Evolutionary conservation across 2,113 vertebrate genomes (phyloP).

Genomic region (Pandion haliaetus): DNA sequence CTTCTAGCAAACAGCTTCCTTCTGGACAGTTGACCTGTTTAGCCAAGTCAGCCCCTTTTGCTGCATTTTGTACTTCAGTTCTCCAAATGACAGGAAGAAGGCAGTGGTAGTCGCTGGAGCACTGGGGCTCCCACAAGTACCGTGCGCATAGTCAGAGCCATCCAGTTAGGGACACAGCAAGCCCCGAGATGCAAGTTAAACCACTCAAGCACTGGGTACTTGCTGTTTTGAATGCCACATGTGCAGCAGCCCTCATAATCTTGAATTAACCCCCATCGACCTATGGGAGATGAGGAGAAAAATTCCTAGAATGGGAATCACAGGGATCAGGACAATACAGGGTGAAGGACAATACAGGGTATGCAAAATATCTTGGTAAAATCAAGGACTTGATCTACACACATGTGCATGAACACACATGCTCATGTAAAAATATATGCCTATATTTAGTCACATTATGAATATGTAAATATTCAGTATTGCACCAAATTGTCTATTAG

Average conservation of each 20-base stretch:
- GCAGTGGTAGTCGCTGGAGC: rapidly evolving
- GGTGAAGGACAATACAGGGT: background rate
- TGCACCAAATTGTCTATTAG: background rate
- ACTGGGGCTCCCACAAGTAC: background rate
- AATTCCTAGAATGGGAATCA: background rate
- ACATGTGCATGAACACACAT: background rate
- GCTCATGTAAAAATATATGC: background rate
- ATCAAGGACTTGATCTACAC: background rate
- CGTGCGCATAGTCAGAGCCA: background rate
- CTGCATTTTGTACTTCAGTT: background rate
- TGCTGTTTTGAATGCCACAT: background rate
- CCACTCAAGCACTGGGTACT: too few species aligned
- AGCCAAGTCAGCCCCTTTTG: background rate
- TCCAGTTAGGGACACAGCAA: background rate
- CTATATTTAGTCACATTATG: background rate
- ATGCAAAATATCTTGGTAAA: background rate
- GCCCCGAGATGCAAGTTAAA: background rate
- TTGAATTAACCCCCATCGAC: background rate
- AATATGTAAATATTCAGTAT: background rate
- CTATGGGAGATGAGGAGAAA: background rate
- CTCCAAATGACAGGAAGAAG: background rate
- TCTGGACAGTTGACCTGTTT: background rate
- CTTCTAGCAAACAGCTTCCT: background rate
- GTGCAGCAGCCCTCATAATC: background rate
- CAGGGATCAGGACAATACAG: background rate